A percentile compares a stretch with the other conserved stretches of the same genome.
Conservation (phyloP, 2,888 invertebrate species). For the Caenorhabditis angaria region DNA sequence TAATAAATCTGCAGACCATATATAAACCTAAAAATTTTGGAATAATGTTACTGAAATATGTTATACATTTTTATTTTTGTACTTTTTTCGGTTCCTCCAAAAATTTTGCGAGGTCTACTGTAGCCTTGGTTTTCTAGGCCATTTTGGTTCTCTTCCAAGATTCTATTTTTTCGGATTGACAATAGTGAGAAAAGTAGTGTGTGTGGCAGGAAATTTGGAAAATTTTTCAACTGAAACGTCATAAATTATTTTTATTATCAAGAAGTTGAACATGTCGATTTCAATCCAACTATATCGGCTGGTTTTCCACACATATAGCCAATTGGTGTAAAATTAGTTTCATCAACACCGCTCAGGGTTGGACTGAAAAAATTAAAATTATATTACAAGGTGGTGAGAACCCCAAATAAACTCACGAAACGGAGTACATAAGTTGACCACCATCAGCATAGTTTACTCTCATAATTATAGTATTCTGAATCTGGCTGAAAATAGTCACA, state of each 20-base stretch:
- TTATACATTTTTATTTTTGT: neutral
- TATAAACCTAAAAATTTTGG: neutral
- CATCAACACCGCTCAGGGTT: neutral
- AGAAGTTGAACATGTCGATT: constrained; percentile 15
- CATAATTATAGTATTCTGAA: no score
- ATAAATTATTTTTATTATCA: neutral
- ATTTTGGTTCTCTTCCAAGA: no score
- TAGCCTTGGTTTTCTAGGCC: no score
- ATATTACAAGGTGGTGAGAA: neutral
- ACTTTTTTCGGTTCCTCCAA: neutral
- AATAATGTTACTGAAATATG: neutral
- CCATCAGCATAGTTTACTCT: no score
- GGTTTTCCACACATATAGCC: constrained; percentile 10
- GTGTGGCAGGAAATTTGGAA: no score
- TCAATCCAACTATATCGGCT: constrained; percentile 11
- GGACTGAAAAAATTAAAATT: neutral
- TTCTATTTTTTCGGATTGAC: no score
- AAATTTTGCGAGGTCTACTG: no score
- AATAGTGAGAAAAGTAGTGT: no score
- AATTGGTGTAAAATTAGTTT: neutral
- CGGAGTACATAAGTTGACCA: no score
- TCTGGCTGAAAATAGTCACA: no score
- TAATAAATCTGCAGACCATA: neutral
- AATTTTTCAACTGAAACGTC: no score
- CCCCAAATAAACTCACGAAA: no score